A percentile compares a stretch with the other conserved stretches of the same genome.
These are phyloP conservation scores for Heliconius charithonia DNA, from an alignment of 2,888 invertebrate genomes.

Conservation along the genomic window DNA sequence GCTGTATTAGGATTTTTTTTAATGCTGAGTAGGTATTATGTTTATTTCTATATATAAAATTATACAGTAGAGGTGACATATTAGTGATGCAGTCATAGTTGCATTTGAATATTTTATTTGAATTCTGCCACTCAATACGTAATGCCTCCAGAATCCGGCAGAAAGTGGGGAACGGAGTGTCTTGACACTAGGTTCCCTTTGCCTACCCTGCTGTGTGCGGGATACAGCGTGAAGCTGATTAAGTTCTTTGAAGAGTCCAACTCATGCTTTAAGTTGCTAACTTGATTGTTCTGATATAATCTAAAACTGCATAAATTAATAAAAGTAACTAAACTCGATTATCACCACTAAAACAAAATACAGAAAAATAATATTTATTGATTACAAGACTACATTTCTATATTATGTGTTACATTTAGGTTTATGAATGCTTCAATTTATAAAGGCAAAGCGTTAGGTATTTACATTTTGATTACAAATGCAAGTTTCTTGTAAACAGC, in stretches of 20 bases:
- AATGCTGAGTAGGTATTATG: neutral
- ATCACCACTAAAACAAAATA: neutral
- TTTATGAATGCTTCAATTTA: neutral
- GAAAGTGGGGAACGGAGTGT: too few relatives aligned
- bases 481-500: neutral
- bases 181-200: too few relatives aligned
- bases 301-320: too few relatives aligned
- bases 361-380: neutral
- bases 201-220: too few relatives aligned
- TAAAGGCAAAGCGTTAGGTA: neutral
- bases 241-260: too few relatives aligned
- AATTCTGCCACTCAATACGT: too few relatives aligned
- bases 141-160: too few relatives aligned
- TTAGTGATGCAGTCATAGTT: neutral
- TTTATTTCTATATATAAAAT: neutral
- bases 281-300: too few relatives aligned
- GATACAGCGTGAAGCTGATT: too few relatives aligned
- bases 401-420: neutral
- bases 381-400: neutral
- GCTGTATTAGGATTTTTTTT: neutral
- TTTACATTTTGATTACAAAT: constrained; percentile 15
- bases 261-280: too few relatives aligned
- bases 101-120: too few relatives aligned
- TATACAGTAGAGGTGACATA: neutral
- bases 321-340: too few relatives aligned